These are phyloP conservation scores for Ranitomeya variabilis DNA, from an alignment of 2,113 vertebrate genomes.

Conservation along the genomic window DNA sequence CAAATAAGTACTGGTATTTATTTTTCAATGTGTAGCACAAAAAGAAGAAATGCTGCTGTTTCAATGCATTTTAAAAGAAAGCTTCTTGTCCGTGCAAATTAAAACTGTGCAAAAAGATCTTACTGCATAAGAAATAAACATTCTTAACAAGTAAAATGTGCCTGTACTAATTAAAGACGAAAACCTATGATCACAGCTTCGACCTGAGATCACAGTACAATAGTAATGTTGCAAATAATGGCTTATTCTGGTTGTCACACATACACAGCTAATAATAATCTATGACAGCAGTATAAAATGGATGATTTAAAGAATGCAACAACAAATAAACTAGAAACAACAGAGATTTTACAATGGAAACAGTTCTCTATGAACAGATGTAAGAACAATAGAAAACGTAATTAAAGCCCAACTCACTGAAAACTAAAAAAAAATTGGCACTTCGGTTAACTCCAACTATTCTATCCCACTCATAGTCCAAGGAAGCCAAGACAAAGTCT, in stretches of 20 bases:
- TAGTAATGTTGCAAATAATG: slow-evolving; percentile 35
- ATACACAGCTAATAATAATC: slow-evolving; percentile 26
- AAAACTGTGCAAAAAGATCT: neutral
- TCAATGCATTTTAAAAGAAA: neutral
- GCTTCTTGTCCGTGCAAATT: neutral
- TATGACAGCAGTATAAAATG: slow-evolving; percentile 15
- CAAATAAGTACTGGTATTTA: neutral
- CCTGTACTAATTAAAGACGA: slow-evolving; percentile 1
- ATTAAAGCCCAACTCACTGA: neutral
- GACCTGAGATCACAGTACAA: slow-evolving; percentile 37
- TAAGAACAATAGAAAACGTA: slow-evolving; percentile 4
- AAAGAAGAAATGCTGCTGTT: neutral
- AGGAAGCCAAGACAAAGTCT: neutral
- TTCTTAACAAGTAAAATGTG: neutral
- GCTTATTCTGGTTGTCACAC: slow-evolving; percentile 41
- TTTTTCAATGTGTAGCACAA: neutral
- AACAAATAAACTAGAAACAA: neutral
- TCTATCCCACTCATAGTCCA: neutral
- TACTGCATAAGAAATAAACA: slow-evolving; percentile 23
- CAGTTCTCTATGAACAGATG: neutral
- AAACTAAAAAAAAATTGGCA: neutral
- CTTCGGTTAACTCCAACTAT: neutral
- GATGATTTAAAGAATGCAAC: slow-evolving; percentile 12
- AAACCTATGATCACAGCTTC: slow-evolving; percentile 13
- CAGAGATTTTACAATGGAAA: neutral